phyloP scores from a whole-genome alignment of 2,113 vertebrate species.

The Callipepla californica region DNA sequence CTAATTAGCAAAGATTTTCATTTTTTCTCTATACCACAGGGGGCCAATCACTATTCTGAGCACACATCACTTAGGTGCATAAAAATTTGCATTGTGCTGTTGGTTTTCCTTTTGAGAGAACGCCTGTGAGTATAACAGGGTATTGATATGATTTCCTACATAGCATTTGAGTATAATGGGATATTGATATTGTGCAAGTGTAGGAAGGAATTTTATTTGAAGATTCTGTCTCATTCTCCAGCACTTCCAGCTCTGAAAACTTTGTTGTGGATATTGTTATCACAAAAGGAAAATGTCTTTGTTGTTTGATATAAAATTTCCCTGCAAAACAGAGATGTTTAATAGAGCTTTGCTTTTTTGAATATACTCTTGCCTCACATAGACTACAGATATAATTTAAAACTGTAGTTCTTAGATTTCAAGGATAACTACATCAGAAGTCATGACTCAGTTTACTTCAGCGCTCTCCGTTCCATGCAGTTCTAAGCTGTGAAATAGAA shows the following conservation, averaged over 20 bases:
- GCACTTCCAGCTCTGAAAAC: constrained; percentile 1
- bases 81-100: constrained; percentile 78
- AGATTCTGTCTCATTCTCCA: constrained; percentile 15
- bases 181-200: neutral
- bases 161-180: neutral
- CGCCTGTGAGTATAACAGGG: constrained; percentile 55
- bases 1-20: constrained; percentile 82
- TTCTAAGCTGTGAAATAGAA: neutral
- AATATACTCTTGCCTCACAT: neutral
- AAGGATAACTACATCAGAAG: neutral
- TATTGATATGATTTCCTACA: constrained; percentile 57
- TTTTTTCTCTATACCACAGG: constrained; percentile 67
- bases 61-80: constrained; percentile 76
- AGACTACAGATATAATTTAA: neutral
- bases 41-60: constrained; percentile 75
- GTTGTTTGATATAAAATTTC: neutral
- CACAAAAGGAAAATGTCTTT: neutral
- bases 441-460: neutral
- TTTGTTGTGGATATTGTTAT: constrained; percentile 4
- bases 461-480: accelerated
- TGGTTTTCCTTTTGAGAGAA: constrained; percentile 70
- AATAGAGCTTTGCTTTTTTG: neutral
- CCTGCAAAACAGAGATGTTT: neutral
- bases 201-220: neutral
- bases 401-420: neutral